Percentiles rank a stretch among this genome's conserved stretches.
Evolutionary conservation across 2,113 vertebrate genomes (phyloP).

Genomic region (Chloropsis cyanopogon): DNA sequence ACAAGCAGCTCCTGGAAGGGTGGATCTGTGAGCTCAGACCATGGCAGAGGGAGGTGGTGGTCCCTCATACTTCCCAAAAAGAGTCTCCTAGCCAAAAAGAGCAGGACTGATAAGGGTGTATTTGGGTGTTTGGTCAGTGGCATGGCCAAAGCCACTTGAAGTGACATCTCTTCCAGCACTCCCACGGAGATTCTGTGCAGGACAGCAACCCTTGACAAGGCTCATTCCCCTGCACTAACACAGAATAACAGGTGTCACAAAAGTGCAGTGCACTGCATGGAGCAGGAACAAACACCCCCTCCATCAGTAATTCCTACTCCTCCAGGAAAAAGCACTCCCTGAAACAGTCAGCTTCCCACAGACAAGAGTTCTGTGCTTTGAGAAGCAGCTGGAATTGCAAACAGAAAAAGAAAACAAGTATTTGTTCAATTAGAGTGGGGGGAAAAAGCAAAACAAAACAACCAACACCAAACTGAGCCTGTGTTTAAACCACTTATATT

Average conservation of each 20-base stretch:
- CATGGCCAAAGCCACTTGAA: neutral
- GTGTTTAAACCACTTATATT: neutral
- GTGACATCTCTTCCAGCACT: neutral
- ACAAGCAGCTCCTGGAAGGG: neutral
- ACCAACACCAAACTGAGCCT: neutral
- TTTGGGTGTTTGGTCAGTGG: neutral
- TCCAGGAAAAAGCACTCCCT: neutral
- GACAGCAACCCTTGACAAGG: neutral
- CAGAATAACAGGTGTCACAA: fast-evolving
- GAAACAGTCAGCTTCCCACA: neutral
- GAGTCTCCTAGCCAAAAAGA: neutral
- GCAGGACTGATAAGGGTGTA: neutral
- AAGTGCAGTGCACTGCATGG: neutral
- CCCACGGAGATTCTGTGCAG: neutral
- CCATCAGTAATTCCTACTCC: neutral
- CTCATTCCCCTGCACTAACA: neutral
- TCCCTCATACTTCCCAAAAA: neutral
- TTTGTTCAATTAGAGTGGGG: neutral
- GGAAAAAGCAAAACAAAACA: neutral
- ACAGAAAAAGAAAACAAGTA: neutral
- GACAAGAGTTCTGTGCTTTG: neutral
- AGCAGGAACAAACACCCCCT: neutral
- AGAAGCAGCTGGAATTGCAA: neutral
- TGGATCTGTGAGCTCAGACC: fast-evolving
- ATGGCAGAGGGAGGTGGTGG: fast-evolving